phyloP scores from a whole-genome alignment of 37 sponge, comb jelly and placozoan genomes.

The Ephydatia muelleri region DNA sequence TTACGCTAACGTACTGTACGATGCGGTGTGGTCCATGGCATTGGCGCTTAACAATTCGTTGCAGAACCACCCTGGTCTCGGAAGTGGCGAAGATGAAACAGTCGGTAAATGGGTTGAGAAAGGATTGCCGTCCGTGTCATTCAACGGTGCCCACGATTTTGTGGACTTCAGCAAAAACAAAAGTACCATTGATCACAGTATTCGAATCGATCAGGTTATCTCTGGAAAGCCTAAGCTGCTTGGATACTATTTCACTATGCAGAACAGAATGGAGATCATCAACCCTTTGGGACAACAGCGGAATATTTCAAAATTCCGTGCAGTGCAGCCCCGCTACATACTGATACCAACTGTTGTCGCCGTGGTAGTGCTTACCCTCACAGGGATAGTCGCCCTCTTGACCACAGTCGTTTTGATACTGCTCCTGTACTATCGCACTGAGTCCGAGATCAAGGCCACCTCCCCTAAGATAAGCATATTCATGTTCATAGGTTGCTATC shows the following conservation, averaged over 20 bases:
- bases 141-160: background rate
- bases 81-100: background rate
- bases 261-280: background rate
- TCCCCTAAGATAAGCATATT: constrained; percentile 14
- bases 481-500: constrained; percentile 41
- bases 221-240: constrained; percentile 1
- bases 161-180: background rate
- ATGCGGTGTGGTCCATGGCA: constrained; percentile 19
- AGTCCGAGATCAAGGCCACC: constrained; percentile 39
- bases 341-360: background rate
- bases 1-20: constrained; percentile 10
- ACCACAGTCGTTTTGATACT: constrained; percentile 1
- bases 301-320: background rate
- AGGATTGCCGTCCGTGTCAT: background rate
- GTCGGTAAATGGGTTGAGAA: constrained; percentile 13
- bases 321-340: background rate
- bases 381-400: background rate
- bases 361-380: background rate
- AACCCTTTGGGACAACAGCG: background rate
- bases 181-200: background rate
- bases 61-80: background rate
- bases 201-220: constrained; percentile 3
- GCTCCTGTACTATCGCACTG: constrained; percentile 14
- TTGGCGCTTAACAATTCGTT: constrained; percentile 15
- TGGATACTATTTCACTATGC: constrained; percentile 4